phyloP scores from a whole-genome alignment of 2,113 vertebrate species.

The Crotalus viridis region DNA sequence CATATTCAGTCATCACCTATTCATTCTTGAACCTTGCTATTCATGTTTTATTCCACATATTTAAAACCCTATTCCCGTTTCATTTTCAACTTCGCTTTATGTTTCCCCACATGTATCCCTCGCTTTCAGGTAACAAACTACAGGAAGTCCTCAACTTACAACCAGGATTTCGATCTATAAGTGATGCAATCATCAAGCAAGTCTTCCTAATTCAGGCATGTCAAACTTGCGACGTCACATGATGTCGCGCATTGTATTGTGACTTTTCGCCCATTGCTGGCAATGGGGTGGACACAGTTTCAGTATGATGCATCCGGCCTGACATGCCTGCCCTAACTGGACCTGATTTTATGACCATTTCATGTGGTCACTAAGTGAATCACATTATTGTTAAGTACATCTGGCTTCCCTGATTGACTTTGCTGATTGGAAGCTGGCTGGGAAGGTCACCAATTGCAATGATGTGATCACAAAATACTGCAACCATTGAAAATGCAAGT shows the following conservation, averaged over 20 bases:
- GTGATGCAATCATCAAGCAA: neutral
- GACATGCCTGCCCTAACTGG: neutral
- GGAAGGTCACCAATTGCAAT: neutral
- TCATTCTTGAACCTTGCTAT: neutral
- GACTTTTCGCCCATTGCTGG: no score
- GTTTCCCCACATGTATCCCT: neutral
- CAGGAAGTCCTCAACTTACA: neutral
- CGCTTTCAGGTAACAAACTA: neutral
- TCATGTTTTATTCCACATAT: neutral
- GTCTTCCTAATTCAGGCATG: no score
- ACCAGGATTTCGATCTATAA: neutral
- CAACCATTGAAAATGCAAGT: neutral
- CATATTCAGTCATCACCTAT: neutral
- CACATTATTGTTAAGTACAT: neutral
- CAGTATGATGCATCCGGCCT: no score
- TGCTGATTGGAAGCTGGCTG: neutral
- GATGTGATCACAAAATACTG: neutral
- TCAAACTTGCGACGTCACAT: no score
- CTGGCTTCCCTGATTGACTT: neutral
- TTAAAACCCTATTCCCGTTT: neutral
- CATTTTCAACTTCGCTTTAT: neutral
- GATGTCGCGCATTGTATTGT: no score
- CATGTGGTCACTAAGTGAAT: neutral
- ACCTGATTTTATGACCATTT: neutral
- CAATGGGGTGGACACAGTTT: no score